Base-by-base conservation (phyloP, 2,113 vertebrate species). In the Campylomormyrus numenius region DNA sequence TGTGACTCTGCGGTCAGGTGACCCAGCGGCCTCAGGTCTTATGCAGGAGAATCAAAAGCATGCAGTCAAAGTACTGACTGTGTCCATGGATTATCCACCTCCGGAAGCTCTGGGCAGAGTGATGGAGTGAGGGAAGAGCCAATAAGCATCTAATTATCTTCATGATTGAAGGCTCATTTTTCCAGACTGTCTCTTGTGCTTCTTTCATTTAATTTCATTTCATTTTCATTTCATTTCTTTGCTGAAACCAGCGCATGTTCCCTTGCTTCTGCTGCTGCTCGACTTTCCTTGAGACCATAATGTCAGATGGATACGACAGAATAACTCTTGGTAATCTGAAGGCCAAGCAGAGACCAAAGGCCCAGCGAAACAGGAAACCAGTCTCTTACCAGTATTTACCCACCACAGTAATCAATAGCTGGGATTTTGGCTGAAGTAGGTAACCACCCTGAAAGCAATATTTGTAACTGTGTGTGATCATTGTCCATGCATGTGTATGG, bases 1-100 rank as follows among this genome's bases (percentile, higher is more conserved):
- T 90, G 89, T 86, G n/a, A 35, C 62, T 88, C 86, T n/a, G 66
- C 4, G 86, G 85, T 90, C 66, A 77, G 49, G 31, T 49, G 49
- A 49, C 50, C 88, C 88, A 39, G 89, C 89, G 13, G 6, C 15
- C 58, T n/a, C 84, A 48, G 84, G 35, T 80, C 74, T 42, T 80
- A 39, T 56, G 31, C 5, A 21, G 2, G 74, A 8, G 49, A 84
- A 88, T 88, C 87, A 74, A 52, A 90, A 88, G 87, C 74, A 88
- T 74, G 62, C 87, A 70, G 70, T 35, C 27, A 24, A 9, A 45
- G 27, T 62, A n/a, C 50, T 31, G 8, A 0, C 24, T 5, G n/a
- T 80, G 50, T 56, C 31, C 3, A n/a, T 31, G 50, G 45, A 56
- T 35, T n/a, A n/a, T 83, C 35, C 42, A 49, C 39, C 84, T 27